Percentiles rank a stretch among this genome's conserved stretches.
Evolutionary conservation across 2,888 invertebrate species (phyloP).

Genomic region (Smittia sp.): DNA sequence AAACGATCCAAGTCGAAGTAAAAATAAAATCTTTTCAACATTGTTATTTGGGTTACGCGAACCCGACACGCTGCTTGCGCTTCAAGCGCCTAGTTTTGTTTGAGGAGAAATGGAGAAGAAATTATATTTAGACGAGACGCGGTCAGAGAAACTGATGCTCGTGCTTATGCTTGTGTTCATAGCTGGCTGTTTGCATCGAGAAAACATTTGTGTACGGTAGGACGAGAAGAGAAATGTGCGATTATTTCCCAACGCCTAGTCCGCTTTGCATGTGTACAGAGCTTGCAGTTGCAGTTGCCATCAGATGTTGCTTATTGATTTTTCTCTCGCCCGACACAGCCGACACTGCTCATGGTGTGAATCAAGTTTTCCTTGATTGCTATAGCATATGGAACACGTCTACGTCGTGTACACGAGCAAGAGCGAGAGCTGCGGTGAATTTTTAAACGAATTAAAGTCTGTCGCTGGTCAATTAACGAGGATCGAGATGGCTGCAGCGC

Average conservation of each 20-base stretch:
- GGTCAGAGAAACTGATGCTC: background rate
- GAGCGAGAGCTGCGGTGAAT: no score
- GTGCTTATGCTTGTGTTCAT: background rate
- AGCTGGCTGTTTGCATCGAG: background rate
- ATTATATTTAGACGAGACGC: slow-evolving; percentile 6
- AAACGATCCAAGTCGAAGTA: background rate
- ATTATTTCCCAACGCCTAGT: background rate
- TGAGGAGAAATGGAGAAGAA: background rate
- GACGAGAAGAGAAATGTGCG: slow-evolving; percentile 2
- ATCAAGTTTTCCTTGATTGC: background rate
- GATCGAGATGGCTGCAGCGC: no score
- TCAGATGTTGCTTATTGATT: background rate
- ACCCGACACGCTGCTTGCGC: background rate
- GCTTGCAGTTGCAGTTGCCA: background rate
- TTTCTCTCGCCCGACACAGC: background rate
- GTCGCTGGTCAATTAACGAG: no score
- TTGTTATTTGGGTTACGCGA: background rate
- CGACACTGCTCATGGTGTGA: background rate
- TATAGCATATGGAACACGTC: no score
- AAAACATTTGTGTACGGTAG: background rate
- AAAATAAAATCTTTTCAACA: background rate
- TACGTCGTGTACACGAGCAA: no score
- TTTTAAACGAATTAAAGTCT: no score
- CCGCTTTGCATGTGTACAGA: background rate
- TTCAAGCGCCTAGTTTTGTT: background rate